A percentile compares a stretch with the other conserved stretches of the same genome.
phyloP scores from a whole-genome alignment of 2,797 vertebrate genomes.

The Potorous gilbertii region DNA sequence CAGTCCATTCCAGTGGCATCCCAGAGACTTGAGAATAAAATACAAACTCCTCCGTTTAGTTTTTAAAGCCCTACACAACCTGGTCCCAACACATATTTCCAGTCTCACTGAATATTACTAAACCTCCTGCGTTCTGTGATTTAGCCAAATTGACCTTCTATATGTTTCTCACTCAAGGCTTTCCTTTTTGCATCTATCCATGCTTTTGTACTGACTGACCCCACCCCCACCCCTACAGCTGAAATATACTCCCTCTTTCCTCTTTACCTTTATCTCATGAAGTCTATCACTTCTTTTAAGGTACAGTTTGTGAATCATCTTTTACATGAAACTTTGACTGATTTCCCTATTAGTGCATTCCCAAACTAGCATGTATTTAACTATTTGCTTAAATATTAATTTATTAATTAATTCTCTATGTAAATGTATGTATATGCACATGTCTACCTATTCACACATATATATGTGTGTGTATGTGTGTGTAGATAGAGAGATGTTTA shows the following conservation, averaged over 20 bases:
- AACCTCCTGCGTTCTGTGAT: neutral
- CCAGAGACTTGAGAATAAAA: neutral
- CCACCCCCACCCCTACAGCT: neutral
- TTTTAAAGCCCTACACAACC: neutral
- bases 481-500: no score
- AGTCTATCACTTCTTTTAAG: neutral
- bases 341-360: neutral
- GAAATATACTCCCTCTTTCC: neutral
- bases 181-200: neutral
- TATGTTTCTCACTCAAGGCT: neutral
- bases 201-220: neutral
- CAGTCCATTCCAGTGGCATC: neutral
- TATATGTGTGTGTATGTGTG: neutral
- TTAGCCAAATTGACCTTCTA: neutral
- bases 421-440: neutral
- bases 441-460: neutral
- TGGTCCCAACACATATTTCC: neutral
- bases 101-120: neutral
- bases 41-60: neutral
- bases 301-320: neutral
- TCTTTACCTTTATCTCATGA: neutral
- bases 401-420: neutral
- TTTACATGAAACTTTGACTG: neutral
- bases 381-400: neutral
- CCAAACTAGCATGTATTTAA: neutral